A percentile compares a stretch with the other conserved stretches of the same genome.
Evolutionary conservation across 2,113 vertebrate species (phyloP).

Genomic region (Pardalotus punctatus): DNA sequence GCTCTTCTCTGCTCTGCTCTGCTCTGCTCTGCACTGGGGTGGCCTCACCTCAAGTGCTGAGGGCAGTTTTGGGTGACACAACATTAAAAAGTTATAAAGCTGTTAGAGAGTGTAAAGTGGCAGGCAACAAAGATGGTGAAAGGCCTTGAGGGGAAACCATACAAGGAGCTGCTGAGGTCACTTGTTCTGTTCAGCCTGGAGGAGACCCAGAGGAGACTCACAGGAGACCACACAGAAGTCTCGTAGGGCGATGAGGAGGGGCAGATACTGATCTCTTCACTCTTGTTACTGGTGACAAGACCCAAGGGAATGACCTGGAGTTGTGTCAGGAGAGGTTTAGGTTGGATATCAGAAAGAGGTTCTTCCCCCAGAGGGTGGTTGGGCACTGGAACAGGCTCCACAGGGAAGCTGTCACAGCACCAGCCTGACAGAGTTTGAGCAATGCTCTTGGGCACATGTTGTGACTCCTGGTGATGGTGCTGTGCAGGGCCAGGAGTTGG

Average conservation of each 20-base stretch:
- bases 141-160: accelerated
- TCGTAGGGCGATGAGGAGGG: neutral
- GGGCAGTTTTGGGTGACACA: neutral
- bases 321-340: neutral
- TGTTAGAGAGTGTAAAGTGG: neutral
- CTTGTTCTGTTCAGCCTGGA: neutral
- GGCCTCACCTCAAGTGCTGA: accelerated
- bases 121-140: no score
- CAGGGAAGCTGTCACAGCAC: neutral
- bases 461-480: neutral
- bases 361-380: neutral
- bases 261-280: neutral
- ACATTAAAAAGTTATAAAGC: neutral
- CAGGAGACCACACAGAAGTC: neutral
- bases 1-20: accelerated
- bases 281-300: neutral
- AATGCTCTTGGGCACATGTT: neutral
- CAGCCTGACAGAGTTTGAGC: neutral
- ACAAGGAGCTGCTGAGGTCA: neutral
- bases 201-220: neutral
- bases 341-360: neutral
- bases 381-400: neutral
- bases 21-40: neutral
- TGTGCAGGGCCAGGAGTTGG: neutral
- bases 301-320: neutral